Conservation (phyloP, 2,888 invertebrate genomes). For the Plagodis dolabraria region DNA sequence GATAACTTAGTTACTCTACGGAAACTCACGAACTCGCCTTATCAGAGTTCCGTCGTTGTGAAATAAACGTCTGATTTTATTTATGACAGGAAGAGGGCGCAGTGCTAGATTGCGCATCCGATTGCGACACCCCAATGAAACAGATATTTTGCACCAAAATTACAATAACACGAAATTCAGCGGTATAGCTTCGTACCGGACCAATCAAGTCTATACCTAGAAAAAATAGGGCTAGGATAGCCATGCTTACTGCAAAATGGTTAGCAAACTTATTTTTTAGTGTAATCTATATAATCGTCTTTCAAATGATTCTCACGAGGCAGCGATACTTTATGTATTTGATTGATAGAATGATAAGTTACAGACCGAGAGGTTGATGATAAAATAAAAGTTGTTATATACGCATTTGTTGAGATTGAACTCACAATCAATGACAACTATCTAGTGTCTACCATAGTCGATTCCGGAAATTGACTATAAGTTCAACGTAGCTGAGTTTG, state of each 20-base stretch:
- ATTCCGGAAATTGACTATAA: too few species aligned
- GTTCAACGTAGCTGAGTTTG: too few species aligned
- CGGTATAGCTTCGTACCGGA: background rate
- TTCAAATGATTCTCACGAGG: too few species aligned
- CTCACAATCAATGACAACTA: too few species aligned
- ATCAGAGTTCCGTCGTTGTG: constrained; percentile 77
- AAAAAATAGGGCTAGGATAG: background rate
- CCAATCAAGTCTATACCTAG: background rate
- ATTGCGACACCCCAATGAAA: constrained; percentile 70
- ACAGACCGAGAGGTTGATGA: too few species aligned
- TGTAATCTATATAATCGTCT: too few species aligned
- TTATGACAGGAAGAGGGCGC: constrained; percentile 75
- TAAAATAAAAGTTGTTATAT: too few species aligned
- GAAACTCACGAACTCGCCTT: constrained; percentile 61
- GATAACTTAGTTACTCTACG: constrained; percentile 40
- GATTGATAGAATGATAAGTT: too few species aligned
- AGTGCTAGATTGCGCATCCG: constrained; percentile 67
- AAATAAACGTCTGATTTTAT: constrained; percentile 76
- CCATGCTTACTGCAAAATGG: background rate
- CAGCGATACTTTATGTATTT: too few species aligned
- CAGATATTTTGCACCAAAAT: constrained; percentile 65
- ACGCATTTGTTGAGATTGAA: too few species aligned
- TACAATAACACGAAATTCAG: constrained; percentile 29
- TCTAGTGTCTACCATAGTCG: too few species aligned
- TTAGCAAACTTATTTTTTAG: too few species aligned